Percentiles rank a stretch among this genome's conserved stretches.
Conservation (phyloP, 2,113 vertebrate genomes). For the Edolisoma coerulescens region DNA sequence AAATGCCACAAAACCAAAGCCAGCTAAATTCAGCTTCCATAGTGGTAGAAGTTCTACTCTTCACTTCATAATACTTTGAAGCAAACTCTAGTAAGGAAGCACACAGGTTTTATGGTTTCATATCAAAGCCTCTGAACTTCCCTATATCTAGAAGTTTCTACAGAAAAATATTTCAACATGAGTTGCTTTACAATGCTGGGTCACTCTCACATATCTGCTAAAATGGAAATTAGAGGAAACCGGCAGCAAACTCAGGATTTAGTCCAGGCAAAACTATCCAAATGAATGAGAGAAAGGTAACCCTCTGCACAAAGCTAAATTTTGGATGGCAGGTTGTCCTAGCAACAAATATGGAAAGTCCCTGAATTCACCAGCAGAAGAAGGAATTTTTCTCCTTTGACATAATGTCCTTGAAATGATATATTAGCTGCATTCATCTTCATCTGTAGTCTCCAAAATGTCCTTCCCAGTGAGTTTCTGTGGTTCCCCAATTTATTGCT, state of each 20-base stretch:
- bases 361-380: not conserved
- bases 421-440: not conserved
- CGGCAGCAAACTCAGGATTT: not conserved
- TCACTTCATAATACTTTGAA: not conserved
- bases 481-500: not conserved
- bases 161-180: not conserved
- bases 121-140: not conserved
- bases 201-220: not conserved
- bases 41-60: not conserved
- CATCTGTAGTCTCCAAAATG: fast-evolving
- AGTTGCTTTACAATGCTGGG: not conserved
- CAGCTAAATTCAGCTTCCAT: not conserved
- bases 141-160: not conserved
- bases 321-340: not conserved
- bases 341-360: not conserved
- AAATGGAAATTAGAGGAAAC: not conserved
- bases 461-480: not conserved
- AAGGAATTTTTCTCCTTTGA: not conserved
- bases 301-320: not conserved
- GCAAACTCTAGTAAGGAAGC: not conserved
- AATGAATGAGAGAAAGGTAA: not conserved
- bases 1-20: not conserved
- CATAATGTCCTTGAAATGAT: not conserved
- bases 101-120: not conserved
- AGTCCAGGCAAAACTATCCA: not conserved